Conservation (phyloP, 2,797 vertebrate genomes). For the Capromys pilorides region DNA sequence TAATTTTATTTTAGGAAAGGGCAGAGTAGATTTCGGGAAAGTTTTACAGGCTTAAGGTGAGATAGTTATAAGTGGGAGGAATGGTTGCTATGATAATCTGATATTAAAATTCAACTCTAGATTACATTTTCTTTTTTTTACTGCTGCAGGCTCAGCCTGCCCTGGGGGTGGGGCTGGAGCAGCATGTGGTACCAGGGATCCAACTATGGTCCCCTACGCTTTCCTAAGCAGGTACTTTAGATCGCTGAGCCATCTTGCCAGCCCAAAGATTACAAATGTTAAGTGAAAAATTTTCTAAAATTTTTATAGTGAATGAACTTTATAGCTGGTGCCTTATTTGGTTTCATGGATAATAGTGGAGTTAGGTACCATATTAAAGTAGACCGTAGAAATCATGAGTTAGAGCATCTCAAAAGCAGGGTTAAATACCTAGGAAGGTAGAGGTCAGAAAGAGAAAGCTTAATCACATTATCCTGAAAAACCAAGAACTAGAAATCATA, state of each 20-base stretch:
- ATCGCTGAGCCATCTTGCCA: too few species aligned
- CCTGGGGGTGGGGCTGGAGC: too few species aligned
- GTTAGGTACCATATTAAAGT: conserved; percentile 23
- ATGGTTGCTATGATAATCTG: conserved; percentile 48
- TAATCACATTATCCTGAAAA: neutral
- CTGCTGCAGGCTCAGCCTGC: too few species aligned
- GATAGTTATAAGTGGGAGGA: conserved; percentile 47
- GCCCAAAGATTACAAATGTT: conserved; percentile 9
- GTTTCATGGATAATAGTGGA: neutral
- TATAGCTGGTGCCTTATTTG: conserved; percentile 5
- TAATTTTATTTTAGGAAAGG: conserved; percentile 68
- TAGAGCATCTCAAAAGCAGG: conserved; percentile 8
- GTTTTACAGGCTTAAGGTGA: conserved; percentile 44
- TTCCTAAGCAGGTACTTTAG: too few species aligned
- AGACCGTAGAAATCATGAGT: neutral
- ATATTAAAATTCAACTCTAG: conserved; percentile 62
- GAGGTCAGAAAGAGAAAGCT: conserved; percentile 33
- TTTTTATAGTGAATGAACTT: neutral
- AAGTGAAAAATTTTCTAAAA: conserved; percentile 51
- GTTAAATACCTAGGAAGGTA: neutral
- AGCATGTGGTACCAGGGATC: too few species aligned
- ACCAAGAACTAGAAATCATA: conserved; percentile 11
- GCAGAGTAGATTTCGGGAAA: conserved; percentile 39
- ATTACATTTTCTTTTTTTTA: neutral
- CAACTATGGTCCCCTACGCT: too few species aligned